These are phyloP conservation scores for Leptopilina myrica DNA, from an alignment of 2,888 invertebrate species.

Conservation along the genomic window DNA sequence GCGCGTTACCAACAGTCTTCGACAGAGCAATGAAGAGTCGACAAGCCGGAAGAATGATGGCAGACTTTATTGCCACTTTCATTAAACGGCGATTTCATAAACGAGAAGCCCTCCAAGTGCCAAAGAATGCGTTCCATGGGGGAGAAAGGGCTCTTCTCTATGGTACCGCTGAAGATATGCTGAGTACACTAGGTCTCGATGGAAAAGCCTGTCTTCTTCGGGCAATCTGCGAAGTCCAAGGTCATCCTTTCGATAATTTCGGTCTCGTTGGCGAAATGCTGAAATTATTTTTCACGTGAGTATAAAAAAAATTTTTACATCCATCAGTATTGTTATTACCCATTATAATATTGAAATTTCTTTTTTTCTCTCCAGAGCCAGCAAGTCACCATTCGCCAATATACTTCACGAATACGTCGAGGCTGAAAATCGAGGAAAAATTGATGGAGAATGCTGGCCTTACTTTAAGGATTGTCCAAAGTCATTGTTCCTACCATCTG, in stretches of 20 bases:
- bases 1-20: constrained; percentile 86
- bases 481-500: constrained; percentile 83
- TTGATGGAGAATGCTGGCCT: constrained; percentile 89
- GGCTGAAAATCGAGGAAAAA: constrained; percentile 87
- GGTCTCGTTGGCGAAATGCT: constrained; percentile 90
- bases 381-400: constrained; percentile 87
- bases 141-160: constrained; percentile 90
- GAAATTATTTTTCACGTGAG: constrained; percentile 90
- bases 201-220: constrained; percentile 89
- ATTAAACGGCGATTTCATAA: constrained; percentile 81
- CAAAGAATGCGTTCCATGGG: constrained; percentile 83
- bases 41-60: constrained; percentile 83
- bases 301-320: constrained; percentile 55
- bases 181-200: constrained; percentile 88
- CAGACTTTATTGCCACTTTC: constrained; percentile 86
- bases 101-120: constrained; percentile 74
- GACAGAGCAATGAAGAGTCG: constrained; percentile 85
- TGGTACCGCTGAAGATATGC: constrained; percentile 86
- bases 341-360: too few species aligned
- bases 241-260: constrained; percentile 86
- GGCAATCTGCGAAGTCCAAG: constrained; percentile 92
- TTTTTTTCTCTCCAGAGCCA: constrained; percentile 80
- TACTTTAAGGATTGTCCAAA: constrained; percentile 90
- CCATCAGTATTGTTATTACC: not conserved
- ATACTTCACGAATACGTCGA: constrained; percentile 87